A percentile compares a stretch with the other conserved stretches of the same genome.
Conservation (phyloP, 30 jellyfish, hydroid and myxozoan species). For the Aurelia sp. region DNA sequence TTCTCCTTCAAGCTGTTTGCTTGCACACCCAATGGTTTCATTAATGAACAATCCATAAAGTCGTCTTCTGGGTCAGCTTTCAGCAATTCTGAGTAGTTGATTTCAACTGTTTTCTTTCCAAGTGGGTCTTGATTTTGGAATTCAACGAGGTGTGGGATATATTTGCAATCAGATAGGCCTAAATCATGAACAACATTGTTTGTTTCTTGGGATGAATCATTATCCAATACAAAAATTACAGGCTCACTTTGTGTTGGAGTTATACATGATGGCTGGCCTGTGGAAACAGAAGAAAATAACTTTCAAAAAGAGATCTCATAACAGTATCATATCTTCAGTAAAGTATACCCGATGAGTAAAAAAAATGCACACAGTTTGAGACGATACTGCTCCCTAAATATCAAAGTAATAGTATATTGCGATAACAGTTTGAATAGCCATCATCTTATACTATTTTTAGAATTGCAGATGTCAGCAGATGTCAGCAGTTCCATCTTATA, state of each 20-base stretch:
- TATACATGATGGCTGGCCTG: slow-evolving; percentile 6
- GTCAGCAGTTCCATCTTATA: no score
- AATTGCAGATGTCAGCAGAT: no score
- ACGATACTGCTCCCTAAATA: no score
- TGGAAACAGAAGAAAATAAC: background rate
- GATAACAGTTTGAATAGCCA: no score
- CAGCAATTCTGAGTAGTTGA: slow-evolving; percentile 6
- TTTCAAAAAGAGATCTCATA: no score
- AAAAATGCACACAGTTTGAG: no score
- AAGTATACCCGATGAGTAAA: no score
- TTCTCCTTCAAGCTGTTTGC: slow-evolving; percentile 24
- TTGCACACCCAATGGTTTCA: slow-evolving; percentile 57
- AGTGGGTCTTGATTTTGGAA: slow-evolving; percentile 64
- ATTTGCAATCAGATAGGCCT: slow-evolving; percentile 72
- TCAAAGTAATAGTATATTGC: no score
- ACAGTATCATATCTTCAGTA: no score
- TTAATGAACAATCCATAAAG: background rate
- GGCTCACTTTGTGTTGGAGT: slow-evolving; percentile 2
- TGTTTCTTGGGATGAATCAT: slow-evolving; percentile 1
- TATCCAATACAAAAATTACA: slow-evolving; percentile 22
- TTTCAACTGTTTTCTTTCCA: slow-evolving; percentile 35
- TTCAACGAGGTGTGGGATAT: slow-evolving; percentile 52
- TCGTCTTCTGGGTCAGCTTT: background rate
- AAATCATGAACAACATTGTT: slow-evolving; percentile 28
- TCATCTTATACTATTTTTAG: no score